Percentiles rank a stretch among this genome's conserved stretches.
These are phyloP conservation scores for Irena cyanogastra DNA, from an alignment of 2,113 vertebrate species.

Conservation along the genomic window DNA sequence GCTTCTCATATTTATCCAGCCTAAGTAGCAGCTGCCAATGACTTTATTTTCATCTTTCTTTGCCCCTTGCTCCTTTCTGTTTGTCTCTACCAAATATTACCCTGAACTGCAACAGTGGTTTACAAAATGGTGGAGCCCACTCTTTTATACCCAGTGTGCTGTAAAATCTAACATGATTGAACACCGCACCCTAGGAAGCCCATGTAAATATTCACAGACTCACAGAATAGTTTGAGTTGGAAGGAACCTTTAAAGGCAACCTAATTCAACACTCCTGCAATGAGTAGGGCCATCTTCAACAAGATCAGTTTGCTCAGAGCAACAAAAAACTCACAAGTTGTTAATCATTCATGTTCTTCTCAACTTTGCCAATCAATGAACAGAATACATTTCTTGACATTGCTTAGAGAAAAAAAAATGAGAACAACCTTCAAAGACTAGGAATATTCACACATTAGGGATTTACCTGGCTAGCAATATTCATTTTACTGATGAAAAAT, in stretches of 20 bases:
- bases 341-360: background rate
- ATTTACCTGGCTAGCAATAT: background rate
- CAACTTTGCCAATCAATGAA: background rate
- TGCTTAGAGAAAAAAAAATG: background rate
- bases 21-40: background rate
- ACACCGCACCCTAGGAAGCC: background rate
- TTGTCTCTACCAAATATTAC: background rate
- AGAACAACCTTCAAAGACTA: background rate
- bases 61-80: background rate
- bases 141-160: background rate
- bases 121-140: background rate
- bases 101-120: background rate
- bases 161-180: background rate
- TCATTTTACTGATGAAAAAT: slow-evolving; percentile 5
- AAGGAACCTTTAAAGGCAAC: background rate
- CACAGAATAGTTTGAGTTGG: background rate
- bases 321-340: background rate
- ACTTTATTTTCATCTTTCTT: background rate
- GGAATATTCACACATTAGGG: background rate
- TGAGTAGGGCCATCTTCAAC: background rate
- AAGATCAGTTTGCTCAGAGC: background rate
- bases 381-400: background rate
- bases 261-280: background rate
- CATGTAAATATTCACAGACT: background rate
- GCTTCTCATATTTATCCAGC: background rate